These are phyloP conservation scores for Gisinianus flammeolus DNA, from an alignment of 2,888 invertebrate species.

Conservation along the genomic window DNA sequence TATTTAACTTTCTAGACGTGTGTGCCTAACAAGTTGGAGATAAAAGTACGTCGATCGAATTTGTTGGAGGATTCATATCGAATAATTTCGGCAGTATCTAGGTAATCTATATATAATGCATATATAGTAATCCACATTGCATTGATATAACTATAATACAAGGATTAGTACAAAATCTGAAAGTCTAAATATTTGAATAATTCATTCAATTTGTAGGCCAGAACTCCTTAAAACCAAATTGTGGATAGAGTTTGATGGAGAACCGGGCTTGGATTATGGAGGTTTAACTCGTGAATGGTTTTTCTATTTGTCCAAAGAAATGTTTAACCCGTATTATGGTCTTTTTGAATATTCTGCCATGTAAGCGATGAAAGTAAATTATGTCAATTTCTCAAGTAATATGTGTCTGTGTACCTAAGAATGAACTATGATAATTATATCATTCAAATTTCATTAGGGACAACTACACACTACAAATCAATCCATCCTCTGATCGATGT, in stretches of 20 bases:
- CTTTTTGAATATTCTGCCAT: slow-evolving; percentile 99
- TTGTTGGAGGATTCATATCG: slow-evolving; percentile 97
- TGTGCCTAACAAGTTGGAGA: slow-evolving; percentile 97
- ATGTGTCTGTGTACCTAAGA: background rate
- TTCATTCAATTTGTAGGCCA: slow-evolving; percentile 86
- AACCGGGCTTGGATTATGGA: slow-evolving; percentile 95
- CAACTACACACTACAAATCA: slow-evolving; percentile 98
- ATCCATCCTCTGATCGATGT: slow-evolving; percentile 95
- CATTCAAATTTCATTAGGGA: slow-evolving; percentile 68
- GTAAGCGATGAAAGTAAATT: slow-evolving; percentile 68
- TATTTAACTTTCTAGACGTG: slow-evolving; percentile 72
- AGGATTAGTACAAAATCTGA: no score
- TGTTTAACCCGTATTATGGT: slow-evolving; percentile 99
- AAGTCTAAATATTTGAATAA: no score
- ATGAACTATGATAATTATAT: background rate
- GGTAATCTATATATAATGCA: no score
- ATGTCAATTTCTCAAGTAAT: background rate
- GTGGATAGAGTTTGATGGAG: slow-evolving; percentile 99
- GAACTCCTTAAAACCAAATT: slow-evolving; percentile 93
- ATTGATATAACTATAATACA: no score
- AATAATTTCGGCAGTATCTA: slow-evolving; percentile 91
- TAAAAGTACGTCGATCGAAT: slow-evolving; percentile 83
- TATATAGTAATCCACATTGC: no score
- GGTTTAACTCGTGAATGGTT: slow-evolving; percentile 98
- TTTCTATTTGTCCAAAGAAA: slow-evolving; percentile 97